Conservation (phyloP, 2,797 vertebrate species). For the Brachyrhaphis roseni region DNA sequence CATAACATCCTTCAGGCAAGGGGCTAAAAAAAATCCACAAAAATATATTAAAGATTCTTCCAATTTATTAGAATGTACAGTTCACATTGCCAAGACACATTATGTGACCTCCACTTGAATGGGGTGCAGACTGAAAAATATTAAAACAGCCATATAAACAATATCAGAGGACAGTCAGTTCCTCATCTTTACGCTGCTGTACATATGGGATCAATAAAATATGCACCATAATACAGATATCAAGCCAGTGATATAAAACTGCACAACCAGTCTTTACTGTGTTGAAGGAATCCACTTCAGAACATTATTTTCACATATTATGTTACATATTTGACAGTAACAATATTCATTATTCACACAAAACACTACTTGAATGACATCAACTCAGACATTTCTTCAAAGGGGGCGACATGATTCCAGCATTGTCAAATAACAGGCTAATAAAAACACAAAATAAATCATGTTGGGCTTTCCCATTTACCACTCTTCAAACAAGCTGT, state of each 20-base stretch:
- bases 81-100: slow-evolving; percentile 93
- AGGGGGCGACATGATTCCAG: slow-evolving; percentile 52
- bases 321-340: slow-evolving; percentile 81
- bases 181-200: slow-evolving; percentile 66
- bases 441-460: slow-evolving; percentile 45
- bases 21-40: slow-evolving; percentile 48
- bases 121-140: slow-evolving; percentile 75
- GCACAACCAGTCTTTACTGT: slow-evolving; percentile 75
- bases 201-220: slow-evolving; percentile 74
- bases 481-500: slow-evolving; percentile 62
- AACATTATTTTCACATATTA: slow-evolving; percentile 80
- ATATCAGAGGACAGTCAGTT: slow-evolving; percentile 58
- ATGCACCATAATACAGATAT: slow-evolving; percentile 74
- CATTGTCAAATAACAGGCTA: slow-evolving; percentile 41
- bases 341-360: slow-evolving; percentile 74
- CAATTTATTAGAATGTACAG: slow-evolving; percentile 98
- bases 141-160: slow-evolving; percentile 80
- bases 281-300: slow-evolving; percentile 68
- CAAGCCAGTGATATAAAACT: slow-evolving; percentile 78
- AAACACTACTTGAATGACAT: slow-evolving; percentile 76
- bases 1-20: slow-evolving; percentile 1
- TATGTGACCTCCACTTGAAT: slow-evolving; percentile 77
- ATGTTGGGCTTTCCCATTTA: slow-evolving; percentile 45
- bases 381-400: slow-evolving; percentile 70
- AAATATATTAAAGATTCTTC: slow-evolving; percentile 93